Percentiles rank a stretch among this genome's conserved stretches.
Conservation (phyloP, 2,113 vertebrate species). For the Globicephala melas region DNA sequence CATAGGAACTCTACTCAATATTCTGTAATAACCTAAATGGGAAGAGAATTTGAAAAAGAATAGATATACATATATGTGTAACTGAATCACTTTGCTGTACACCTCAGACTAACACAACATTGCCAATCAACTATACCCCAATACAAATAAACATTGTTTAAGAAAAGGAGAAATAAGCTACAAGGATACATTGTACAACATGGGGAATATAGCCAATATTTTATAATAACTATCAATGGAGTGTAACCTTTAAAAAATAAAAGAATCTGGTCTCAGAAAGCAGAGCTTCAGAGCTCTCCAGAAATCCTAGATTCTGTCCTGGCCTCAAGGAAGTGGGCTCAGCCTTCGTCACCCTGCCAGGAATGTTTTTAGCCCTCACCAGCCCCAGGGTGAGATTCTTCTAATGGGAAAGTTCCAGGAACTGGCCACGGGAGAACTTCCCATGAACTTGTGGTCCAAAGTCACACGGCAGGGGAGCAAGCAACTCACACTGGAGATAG, state of each 20-base stretch:
- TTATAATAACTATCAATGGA: neutral
- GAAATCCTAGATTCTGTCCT: neutral
- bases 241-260: neutral
- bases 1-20: neutral
- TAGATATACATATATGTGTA: accelerated
- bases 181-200: neutral
- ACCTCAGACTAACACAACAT: accelerated
- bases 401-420: neutral
- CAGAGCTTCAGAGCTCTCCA: neutral
- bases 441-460: too few species aligned
- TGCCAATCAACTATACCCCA: accelerated
- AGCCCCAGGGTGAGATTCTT: neutral
- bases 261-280: neutral
- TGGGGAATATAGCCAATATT: neutral
- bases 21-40: neutral
- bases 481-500: neutral
- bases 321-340: neutral
- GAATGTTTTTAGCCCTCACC: neutral
- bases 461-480: neutral
- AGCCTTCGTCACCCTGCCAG: neutral
- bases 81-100: neutral
- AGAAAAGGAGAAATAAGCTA: neutral
- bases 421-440: neutral
- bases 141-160: neutral
- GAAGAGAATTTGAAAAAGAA: neutral